Base-by-base conservation (phyloP, 1,140 invertebrate species). In the Mactra quadrangularis region DNA sequence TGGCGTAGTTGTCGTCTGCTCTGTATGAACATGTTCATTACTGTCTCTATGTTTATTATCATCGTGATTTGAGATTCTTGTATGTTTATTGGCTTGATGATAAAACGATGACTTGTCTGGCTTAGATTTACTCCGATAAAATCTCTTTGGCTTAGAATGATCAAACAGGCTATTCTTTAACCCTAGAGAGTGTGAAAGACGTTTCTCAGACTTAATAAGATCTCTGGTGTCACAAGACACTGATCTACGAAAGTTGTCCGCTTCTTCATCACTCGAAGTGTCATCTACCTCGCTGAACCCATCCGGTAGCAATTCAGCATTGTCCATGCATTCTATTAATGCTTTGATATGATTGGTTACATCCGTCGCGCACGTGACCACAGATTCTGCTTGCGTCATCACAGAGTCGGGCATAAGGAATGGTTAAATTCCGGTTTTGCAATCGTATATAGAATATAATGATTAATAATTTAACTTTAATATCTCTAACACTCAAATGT, bases 261-360 rank as follows among this genome's bases (percentile, higher is more conserved):
- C 0, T 27, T 55, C 52, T 25, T 47, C 62, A 15, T 45, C 50
- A 27, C 31, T 52, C 3, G 31, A 55, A 33, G 57, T 76, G 2
- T 59, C 31, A 50, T 81, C 62, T 35, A 53, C 47, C 11, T 81
- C 64, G 60, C 77, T 81, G 29, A 81, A 81, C 25, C 77, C 77
- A 52, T 81, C 77, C 22, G 60, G 25, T 29, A 41, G 27, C 1
- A 41, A 1, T 1, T 66, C 76, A 0, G 22, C 47, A 55, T 19
- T 45, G 52, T 78, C 62, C 76, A 78, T 78, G 13, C 33, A 68
- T 31, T 52, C 47, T 1, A 15, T 35, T 25, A 78, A 47, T 38
- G 29, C 50, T 31, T 59, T 55, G 33, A 78, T 78, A 1, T 55
- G 50, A 50, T 55, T 52, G 60, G 62, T 38, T 35, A 78, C 57